Conservation (phyloP, 2,888 invertebrate species). For the Drosophila dives region DNA sequence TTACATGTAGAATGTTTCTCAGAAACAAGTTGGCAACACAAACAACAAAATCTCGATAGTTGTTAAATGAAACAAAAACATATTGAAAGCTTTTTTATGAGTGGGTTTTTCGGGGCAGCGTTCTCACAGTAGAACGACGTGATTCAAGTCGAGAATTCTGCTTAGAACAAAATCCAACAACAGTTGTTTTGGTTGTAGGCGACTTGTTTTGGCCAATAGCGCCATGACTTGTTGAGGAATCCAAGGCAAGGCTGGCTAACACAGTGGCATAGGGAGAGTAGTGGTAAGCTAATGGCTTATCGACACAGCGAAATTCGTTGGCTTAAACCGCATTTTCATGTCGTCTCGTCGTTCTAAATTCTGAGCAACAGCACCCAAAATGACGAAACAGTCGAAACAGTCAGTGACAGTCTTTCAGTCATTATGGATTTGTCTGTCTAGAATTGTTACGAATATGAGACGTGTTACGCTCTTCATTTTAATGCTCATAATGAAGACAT, state of each 20-base stretch:
- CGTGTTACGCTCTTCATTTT: constrained; percentile 9
- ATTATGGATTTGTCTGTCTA: constrained; percentile 8
- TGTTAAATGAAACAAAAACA: constrained; percentile 68
- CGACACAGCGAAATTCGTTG: constrained; percentile 61
- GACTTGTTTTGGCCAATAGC: constrained; percentile 77
- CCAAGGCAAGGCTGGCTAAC: constrained; percentile 71
- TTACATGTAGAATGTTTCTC: constrained; percentile 50
- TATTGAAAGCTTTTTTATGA: constrained; percentile 62
- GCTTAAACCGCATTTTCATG: constrained; percentile 69
- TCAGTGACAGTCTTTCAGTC: constrained; percentile 24
- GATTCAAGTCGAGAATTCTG: constrained; percentile 27
- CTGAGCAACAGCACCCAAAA: constrained; percentile 32
- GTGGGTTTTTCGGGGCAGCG: constrained; percentile 72
- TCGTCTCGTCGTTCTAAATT: constrained; percentile 18
- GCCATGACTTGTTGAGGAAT: constrained; percentile 75
- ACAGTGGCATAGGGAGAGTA: constrained; percentile 9
- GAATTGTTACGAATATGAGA: constrained; percentile 51
- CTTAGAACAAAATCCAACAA: constrained; percentile 46
- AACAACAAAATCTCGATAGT: constrained; percentile 43
- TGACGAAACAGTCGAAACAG: constrained; percentile 40
- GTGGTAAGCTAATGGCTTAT: constrained; percentile 34
- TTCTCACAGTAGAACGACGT: constrained; percentile 43
- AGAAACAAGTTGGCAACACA: constrained; percentile 60
- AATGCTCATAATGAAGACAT: constrained; percentile 43
- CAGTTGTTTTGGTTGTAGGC: constrained; percentile 63